phyloP scores from a whole-genome alignment of 2,888 invertebrate species.

The Catocala fraxini region DNA sequence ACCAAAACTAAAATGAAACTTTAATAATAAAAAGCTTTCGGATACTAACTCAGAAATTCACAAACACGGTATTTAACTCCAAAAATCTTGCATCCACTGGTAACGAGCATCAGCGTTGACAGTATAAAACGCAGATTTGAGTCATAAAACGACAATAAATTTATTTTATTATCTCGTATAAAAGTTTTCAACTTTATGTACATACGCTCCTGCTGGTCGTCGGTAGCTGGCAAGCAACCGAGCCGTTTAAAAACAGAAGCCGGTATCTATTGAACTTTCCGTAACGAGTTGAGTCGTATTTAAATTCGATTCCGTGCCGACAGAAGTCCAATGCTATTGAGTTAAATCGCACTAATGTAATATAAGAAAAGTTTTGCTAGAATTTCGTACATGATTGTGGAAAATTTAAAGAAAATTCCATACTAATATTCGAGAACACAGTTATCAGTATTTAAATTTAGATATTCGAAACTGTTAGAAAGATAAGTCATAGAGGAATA shows the following conservation, averaged over 20 bases:
- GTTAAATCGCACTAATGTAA: constrained; percentile 12
- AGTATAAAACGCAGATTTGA: constrained; percentile 51
- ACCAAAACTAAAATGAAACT: background rate
- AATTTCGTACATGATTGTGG: background rate
- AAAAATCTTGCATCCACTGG: constrained; percentile 6
- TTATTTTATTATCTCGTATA: constrained; percentile 50
- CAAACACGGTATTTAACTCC: constrained; percentile 20
- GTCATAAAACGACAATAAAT: constrained; percentile 55
- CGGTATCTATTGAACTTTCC: constrained; percentile 38
- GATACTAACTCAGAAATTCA: background rate
- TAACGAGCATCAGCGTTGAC: constrained; percentile 18
- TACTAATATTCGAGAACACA: no score
- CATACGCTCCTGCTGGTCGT: constrained; percentile 24
- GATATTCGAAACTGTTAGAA: no score
- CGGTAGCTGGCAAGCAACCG: constrained; percentile 46
- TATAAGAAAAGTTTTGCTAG: background rate
- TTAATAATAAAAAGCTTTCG: constrained; percentile 1
- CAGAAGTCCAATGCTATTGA: background rate
- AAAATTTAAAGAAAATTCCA: no score
- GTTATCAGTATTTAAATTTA: no score
- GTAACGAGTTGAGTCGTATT: constrained; percentile 25
- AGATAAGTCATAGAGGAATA: no score
- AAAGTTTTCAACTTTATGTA: constrained; percentile 51
- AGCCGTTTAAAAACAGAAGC: constrained; percentile 46
- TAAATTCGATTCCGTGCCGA: constrained; percentile 19